These are phyloP conservation scores for Liposcelis brunnea DNA, from an alignment of 2,888 invertebrate genomes.

Conservation along the genomic window DNA sequence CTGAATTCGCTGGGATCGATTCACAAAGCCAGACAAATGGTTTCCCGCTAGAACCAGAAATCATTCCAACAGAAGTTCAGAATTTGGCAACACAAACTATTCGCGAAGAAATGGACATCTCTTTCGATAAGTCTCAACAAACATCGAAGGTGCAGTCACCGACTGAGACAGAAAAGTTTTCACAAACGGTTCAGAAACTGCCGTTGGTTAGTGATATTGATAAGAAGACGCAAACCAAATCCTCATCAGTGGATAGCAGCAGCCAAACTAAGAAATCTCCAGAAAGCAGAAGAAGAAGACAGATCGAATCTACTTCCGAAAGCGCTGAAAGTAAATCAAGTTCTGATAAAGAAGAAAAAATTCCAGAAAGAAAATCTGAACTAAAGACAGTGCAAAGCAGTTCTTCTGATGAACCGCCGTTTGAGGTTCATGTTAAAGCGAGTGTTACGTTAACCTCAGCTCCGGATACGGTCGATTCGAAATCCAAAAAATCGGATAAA, in stretches of 20 bases:
- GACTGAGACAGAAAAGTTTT: not conserved
- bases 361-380: not conserved
- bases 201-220: not conserved
- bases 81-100: not conserved
- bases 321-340: not conserved
- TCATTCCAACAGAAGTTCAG: not conserved
- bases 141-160: not conserved
- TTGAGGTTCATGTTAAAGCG: constrained; percentile 42
- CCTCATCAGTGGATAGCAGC: not conserved
- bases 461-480: constrained; percentile 10
- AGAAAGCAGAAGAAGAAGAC: too few relatives aligned
- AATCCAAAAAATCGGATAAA: constrained; percentile 8
- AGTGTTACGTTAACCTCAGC: constrained; percentile 33
- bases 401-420: constrained; percentile 29
- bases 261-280: not conserved
- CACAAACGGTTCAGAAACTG: not conserved
- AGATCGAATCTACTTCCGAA: not conserved
- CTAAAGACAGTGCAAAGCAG: not conserved
- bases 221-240: not conserved
- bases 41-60: not conserved
- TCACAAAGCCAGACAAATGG: constrained; percentile 1
- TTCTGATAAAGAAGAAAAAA: too few relatives aligned
- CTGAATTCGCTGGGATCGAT: not conserved
- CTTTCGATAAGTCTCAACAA: constrained; percentile 3
- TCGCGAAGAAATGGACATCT: not conserved